Evolutionary conservation across 2,797 vertebrate genomes (phyloP).

Genomic region (Babyrousa celebensis): DNA sequence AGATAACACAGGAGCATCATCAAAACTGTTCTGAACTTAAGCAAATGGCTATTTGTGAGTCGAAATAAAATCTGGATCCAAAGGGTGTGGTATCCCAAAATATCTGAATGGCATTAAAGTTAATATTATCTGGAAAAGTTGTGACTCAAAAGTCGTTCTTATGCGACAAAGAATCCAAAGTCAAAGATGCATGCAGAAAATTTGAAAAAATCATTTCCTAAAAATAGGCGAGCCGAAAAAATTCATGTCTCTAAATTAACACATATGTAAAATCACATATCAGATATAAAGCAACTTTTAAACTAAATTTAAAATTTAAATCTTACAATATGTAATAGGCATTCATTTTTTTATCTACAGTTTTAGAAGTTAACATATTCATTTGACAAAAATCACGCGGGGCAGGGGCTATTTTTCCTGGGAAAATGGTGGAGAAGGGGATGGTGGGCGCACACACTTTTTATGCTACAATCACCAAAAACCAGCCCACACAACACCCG

Average conservation of each 20-base stretch:
- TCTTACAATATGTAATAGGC: neutral
- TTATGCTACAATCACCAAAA: conserved; percentile 24
- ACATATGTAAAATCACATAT: neutral
- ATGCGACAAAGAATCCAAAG: neutral
- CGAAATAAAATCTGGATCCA: neutral
- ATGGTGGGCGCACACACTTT: neutral
- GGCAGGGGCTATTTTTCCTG: neutral
- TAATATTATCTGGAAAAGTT: neutral
- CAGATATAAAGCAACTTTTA: neutral
- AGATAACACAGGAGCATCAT: neutral
- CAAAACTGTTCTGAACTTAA: neutral
- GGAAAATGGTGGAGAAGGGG: neutral
- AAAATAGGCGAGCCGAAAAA: neutral
- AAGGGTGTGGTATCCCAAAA: neutral
- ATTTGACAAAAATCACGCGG: neutral
- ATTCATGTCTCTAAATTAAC: conserved; percentile 31
- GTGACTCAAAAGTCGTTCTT: neutral
- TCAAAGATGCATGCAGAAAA: neutral
- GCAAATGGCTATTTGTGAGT: neutral
- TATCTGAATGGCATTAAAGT: neutral
- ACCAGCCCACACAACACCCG: neutral
- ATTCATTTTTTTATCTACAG: neutral
- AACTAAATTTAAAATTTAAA: conserved; percentile 62
- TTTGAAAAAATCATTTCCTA: neutral
- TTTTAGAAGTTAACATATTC: neutral